Evolutionary conservation across 2,797 vertebrate species (phyloP), one percentile per base, ranked within the genome.

Genomic region (Calcarius lapponicus): DNA sequence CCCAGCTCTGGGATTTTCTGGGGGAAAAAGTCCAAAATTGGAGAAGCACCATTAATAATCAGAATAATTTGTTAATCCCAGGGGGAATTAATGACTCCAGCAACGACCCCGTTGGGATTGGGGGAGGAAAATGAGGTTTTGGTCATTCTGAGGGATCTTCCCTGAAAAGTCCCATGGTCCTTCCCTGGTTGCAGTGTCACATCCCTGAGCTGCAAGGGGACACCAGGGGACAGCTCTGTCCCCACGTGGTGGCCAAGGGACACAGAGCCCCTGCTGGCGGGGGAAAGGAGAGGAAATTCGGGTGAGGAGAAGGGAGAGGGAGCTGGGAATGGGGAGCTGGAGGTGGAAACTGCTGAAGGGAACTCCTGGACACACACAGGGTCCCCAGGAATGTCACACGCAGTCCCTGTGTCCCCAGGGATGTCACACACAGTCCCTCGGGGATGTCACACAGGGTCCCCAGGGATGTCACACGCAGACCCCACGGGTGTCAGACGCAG

Each of bases 61-160:
- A 14, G 36, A 62, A 51, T 42, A 51, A 62, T 42, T 25, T 8
- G 7, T 34, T 22, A 11, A 62, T 64, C 19, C 31, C 4, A 0
- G 4, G 29, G 29, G 29, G 29, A 26, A 14, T 50, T 40, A 32
- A 75, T 50, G 29, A 21, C 13, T 32, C 21, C 58, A 62, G 7
- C 47, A 32, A 13, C 1, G 17, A 45, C 4, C 45, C 57, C 0
- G 0, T 3, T 0, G 9, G 36, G 43, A 42, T 9, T 21, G 0
- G 31, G 36, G 66, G 34, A 66, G 84, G n/a, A 58, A 85, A 91
- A 67, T 0, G 16, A 62, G 54, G 5, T 20, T 31, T 8, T 72
- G 86, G 25, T 31, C 28, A 4, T 29, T 13, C 13, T 1, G 0
- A 3, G 13, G 22, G 9, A 19, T 56, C 7, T 50, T 60, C 60